Percentiles rank a stretch among this genome's conserved stretches.
phyloP scores from a whole-genome alignment of 2,113 vertebrate species.

The Antennarius striatus region DNA sequence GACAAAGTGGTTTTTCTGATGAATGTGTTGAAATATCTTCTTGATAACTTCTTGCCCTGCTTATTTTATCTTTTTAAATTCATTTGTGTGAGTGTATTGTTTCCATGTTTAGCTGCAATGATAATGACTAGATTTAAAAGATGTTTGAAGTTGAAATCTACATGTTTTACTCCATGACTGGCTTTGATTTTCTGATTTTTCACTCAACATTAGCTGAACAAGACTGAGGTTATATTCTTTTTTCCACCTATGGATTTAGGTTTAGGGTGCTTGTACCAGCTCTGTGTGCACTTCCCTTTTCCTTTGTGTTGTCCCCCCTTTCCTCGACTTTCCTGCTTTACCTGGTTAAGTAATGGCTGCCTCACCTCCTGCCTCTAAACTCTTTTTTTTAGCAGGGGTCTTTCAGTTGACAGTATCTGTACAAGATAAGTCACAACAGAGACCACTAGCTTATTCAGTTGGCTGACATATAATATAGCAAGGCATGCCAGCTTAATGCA shows the following conservation, averaged over 20 bases:
- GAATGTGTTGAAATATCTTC: constrained; percentile 8
- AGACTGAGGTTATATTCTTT: background rate
- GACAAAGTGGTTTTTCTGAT: constrained; percentile 14
- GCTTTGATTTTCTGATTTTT: constrained; percentile 7
- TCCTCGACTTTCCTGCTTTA: constrained; percentile 54
- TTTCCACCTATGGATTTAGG: constrained; percentile 3
- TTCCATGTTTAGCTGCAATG: constrained; percentile 18
- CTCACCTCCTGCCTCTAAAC: constrained; percentile 65
- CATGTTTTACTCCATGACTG: no score
- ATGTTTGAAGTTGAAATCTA: background rate
- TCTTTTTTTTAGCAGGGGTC: constrained; percentile 73
- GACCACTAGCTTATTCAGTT: constrained; percentile 46
- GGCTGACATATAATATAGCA: constrained; percentile 36
- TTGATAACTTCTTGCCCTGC: constrained; percentile 19
- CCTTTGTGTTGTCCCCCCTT: constrained; percentile 59
- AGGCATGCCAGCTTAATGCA: constrained; percentile 10
- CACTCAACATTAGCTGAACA: background rate
- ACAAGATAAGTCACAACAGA: constrained; percentile 41
- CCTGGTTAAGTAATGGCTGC: constrained; percentile 69
- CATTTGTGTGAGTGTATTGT: constrained; percentile 14
- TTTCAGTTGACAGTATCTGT: constrained; percentile 44
- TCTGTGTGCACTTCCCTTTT: constrained; percentile 42
- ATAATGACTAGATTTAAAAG: constrained; percentile 9
- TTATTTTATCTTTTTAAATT: constrained; percentile 7
- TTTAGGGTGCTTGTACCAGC: constrained; percentile 29